Conservation (phyloP, 1,140 invertebrate genomes). For the Rhynchophorus ferrugineus region DNA sequence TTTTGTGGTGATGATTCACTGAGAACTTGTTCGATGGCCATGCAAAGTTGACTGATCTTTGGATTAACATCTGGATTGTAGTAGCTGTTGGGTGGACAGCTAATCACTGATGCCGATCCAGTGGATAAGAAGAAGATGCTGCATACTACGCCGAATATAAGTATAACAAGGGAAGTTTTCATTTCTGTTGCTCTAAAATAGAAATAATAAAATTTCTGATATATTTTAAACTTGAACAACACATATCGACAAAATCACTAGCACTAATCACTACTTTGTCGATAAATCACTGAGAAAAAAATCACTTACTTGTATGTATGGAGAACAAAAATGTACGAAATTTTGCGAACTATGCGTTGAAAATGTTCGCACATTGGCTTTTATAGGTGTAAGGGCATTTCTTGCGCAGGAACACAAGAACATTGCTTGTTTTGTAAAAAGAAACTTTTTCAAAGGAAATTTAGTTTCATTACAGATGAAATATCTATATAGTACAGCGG, state of each 20-base stretch:
- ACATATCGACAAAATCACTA: conserved; percentile 7
- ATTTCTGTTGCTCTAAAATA: conserved; percentile 8
- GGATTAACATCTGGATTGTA: conserved; percentile 27
- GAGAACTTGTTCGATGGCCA: conserved; percentile 28
- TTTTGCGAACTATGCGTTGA: conserved; percentile 16
- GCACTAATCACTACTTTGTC: conserved; percentile 1
- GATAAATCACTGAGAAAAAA: not conserved
- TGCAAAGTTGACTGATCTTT: conserved; percentile 34
- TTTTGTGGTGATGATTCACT: conserved; percentile 23
- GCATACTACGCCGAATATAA: conserved; percentile 9
- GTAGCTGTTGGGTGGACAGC: conserved; percentile 29
- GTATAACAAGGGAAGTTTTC: conserved; percentile 8
- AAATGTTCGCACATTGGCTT: conserved; percentile 16
- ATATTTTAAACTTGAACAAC: too few species aligned
- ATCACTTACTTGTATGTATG: conserved; percentile 1
- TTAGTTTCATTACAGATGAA: too few species aligned
- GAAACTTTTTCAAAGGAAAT: too few species aligned
- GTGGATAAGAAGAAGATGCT: conserved; percentile 20
- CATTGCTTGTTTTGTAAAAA: not conserved
- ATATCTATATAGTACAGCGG: too few species aligned
- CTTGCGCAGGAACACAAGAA: conserved; percentile 5
- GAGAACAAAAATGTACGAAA: not conserved
- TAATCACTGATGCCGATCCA: conserved; percentile 29
- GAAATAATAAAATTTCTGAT: conserved; percentile 5
- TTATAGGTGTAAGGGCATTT: conserved; percentile 10